Percentiles rank a stretch among this genome's conserved stretches.
Evolutionary conservation across 2,888 invertebrate species (phyloP).

Genomic region (Cerceris rybyensis): DNA sequence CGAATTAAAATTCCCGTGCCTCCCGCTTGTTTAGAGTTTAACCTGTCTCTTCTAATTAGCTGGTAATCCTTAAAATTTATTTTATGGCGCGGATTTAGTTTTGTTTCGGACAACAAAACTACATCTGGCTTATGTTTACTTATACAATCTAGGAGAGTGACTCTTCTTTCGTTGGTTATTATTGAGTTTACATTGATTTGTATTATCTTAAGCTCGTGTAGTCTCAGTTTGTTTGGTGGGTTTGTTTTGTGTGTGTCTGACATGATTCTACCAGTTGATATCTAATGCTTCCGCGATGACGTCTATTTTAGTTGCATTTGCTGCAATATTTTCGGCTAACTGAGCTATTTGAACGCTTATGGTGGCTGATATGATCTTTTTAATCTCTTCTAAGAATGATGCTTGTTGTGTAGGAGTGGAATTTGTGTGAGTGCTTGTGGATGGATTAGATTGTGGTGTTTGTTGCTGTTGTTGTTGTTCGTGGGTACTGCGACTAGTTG

Average conservation of each 20-base stretch:
- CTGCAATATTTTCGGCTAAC: background rate
- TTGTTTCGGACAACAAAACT: slow-evolving; percentile 4
- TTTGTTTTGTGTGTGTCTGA: no score
- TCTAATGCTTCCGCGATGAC: no score
- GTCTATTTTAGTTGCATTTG: background rate
- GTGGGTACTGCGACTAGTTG: no score
- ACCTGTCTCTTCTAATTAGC: slow-evolving; percentile 12
- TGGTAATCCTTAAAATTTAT: background rate
- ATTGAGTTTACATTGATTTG: slow-evolving; percentile 8
- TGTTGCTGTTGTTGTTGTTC: no score
- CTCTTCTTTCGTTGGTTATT: slow-evolving; percentile 7
- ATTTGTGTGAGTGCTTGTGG: no score
- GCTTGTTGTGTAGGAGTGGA: no score
- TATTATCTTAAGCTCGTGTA: slow-evolving; percentile 7
- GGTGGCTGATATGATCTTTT: background rate
- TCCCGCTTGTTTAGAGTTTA: slow-evolving; percentile 43
- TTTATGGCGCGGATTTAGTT: background rate
- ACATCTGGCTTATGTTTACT: slow-evolving; percentile 1
- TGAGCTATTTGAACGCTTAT: background rate
- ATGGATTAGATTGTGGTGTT: no score
- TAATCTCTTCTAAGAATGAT: background rate
- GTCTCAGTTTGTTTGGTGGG: no score
- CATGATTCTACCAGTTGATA: no score
- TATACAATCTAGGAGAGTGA: background rate
- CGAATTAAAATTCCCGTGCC: slow-evolving; percentile 48